Evolutionary conservation across 2,113 vertebrate genomes (phyloP).

Genomic region (Spilogale gracilis): DNA sequence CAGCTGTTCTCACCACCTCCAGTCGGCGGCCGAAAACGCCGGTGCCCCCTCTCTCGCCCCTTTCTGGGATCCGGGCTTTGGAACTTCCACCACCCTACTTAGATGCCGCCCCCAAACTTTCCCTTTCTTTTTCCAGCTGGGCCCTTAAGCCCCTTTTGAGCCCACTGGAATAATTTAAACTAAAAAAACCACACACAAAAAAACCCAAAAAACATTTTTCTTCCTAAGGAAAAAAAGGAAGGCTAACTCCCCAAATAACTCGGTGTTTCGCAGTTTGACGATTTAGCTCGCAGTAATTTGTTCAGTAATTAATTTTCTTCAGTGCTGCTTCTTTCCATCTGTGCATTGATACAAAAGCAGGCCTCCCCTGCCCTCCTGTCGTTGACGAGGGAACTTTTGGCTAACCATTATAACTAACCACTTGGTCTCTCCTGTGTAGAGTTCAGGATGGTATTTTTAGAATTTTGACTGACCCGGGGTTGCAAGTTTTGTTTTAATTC

Average conservation of each 20-base stretch:
- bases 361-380: neutral
- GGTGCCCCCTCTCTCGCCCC: neutral
- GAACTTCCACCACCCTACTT: constrained; percentile 8
- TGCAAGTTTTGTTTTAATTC: neutral
- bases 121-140: neutral
- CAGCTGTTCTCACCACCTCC: neutral
- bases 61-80: neutral
- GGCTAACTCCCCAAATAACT: neutral
- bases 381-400: constrained; percentile 43
- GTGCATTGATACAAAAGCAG: neutral
- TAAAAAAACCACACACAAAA: neutral
- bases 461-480: neutral
- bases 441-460: constrained; percentile 52
- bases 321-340: neutral
- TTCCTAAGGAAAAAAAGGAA: neutral
- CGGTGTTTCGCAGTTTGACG: neutral
- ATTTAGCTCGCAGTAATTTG: neutral
- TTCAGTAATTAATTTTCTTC: neutral
- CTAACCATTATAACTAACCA: neutral
- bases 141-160: neutral
- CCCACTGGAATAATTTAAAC: neutral
- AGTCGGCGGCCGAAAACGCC: neutral
- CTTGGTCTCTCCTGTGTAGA: neutral
- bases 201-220: neutral
- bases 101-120: constrained; percentile 56